Evolutionary conservation across 2,113 vertebrate genomes (phyloP), one percentile per base, ranked within the genome.

Genomic region (Hydrolagus affinis): DNA sequence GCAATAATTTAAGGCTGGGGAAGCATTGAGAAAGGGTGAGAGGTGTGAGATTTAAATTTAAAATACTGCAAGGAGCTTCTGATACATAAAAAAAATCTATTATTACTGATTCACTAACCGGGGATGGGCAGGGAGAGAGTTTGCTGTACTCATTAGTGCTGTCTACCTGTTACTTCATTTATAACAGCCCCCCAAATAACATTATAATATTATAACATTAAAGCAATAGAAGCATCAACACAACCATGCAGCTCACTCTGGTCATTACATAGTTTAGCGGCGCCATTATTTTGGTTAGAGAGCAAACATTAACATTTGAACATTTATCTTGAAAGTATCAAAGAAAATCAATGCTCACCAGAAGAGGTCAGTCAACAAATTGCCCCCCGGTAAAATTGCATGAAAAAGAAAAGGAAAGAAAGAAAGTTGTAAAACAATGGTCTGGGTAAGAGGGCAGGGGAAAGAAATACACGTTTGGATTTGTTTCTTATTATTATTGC

Each of bases 391-490:
- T 83, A 60, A 83, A 64, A 64, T 83, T 64, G 77, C 77, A 83
- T 64, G 77, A 83, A 83, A 25, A 25, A 64, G 30, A 71, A 83
- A 83, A 83, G 62, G n/a, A n/a, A n/a, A n/a, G 60, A 66, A 83
- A 83, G 77, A 83, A 83, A 83, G 60, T 83, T 83, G 77, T 83
- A 64, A 83, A 64, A 83, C 59, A 83, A 83, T 83, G 77, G 62
- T 11, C 77, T 83, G 25, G 12, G n/a, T n/a, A n/a, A n/a, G n/a
- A n/a, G n/a, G n/a, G n/a, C n/a, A n/a, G n/a, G n/a, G n/a, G n/a
- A n/a, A n/a, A n/a, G n/a, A n/a, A n/a, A 83, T 64, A 83, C 78
- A 64, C 14, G 2, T 19, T 66, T 25, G 66, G 10, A 66, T 68
- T 66, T 83, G 60, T 66, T 83, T 83, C 15, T 83, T 28, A 66